phyloP scores from a whole-genome alignment of 1,140 invertebrate genomes.

The Euura lappo region DNA sequence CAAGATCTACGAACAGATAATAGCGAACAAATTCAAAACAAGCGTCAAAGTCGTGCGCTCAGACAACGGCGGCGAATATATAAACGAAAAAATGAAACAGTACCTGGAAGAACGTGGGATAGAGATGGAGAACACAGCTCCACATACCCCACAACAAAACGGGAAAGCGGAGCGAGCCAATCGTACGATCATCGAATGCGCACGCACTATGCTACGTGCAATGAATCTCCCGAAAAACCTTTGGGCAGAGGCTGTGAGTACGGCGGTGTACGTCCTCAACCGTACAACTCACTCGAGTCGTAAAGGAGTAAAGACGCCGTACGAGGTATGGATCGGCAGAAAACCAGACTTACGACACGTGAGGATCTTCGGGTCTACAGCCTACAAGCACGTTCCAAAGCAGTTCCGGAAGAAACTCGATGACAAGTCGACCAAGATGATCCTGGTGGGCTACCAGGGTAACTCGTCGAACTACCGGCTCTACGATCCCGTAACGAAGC shows the following conservation, averaged over 20 bases:
- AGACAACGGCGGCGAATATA: background rate
- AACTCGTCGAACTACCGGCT: conserved; percentile 22
- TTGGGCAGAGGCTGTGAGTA: conserved; percentile 18
- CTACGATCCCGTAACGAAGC: conserved; percentile 13
- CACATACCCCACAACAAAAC: conserved; percentile 50
- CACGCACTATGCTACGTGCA: conserved; percentile 43
- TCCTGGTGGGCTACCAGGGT: conserved; percentile 11
- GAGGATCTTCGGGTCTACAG: conserved; percentile 40
- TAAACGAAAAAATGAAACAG: conserved; percentile 19
- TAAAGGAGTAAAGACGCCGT: conserved; percentile 9
- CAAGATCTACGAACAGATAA: background rate
- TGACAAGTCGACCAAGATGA: conserved; percentile 30
- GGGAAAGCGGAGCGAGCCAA: conserved; percentile 47
- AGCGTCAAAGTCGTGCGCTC: background rate
- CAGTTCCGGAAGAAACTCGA: conserved; percentile 39
- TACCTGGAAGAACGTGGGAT: conserved; percentile 18
- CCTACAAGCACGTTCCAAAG: conserved; percentile 41
- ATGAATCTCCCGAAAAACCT: conserved; percentile 11
- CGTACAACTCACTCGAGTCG: conserved; percentile 15
- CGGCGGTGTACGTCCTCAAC: conserved; percentile 43
- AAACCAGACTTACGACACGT: conserved; percentile 33
- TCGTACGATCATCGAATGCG: conserved; percentile 48
- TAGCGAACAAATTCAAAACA: background rate
- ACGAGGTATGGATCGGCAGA: conserved; percentile 20
- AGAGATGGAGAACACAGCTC: conserved; percentile 29